Base-by-base conservation (phyloP, 2,797 vertebrate genomes). In the Pseudochirops cupreus region DNA sequence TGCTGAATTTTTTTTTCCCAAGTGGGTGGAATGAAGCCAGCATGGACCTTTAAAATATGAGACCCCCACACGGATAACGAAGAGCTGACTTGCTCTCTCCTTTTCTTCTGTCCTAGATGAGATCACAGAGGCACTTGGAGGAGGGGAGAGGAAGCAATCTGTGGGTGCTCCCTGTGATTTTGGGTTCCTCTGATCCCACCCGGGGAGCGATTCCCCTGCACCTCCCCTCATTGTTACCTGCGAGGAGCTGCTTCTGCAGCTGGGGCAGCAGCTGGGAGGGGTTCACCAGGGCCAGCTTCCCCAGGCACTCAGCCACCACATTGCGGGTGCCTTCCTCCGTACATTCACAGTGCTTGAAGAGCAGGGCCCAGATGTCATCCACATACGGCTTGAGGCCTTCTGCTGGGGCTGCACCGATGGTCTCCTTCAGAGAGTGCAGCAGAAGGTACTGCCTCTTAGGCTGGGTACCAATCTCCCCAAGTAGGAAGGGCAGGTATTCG, bases 301-400 rank as follows among this genome's bases (percentile, higher is more conserved):
- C 99, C 89, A 99, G 91, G 98, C 99, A 99, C 91, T 99, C 99
- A 0, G 99, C 99, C 98, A 99, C 99, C 96, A 99, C 99, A 0
- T 99, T 99, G 97, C 99, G 99, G 0, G 99, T 99, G 29, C 99
- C 99, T 92, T 99, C 99, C 98, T 99, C 99, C 0, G 99, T 57
- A 46, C 99, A 99, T 98, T 99, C 99, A 0, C 99, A 99, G 98
- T 99, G 99, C 98, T 99, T 99, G 95, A 99, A 99, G 74, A 99
- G 98, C 98, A 99, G 97, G 2, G 99, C 98, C 99, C 99, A 99
- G 91, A 99, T 99, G n/a, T 99, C 99, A 98, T 99, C 99, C 53
- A 99, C 98, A 0, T 99, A 99, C 53, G 99, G 99, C 3, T 98
- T 98, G 94, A 99, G 99, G 98, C 98, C 96, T 0, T 99, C 98